These are phyloP conservation scores for Endomychus coccineus DNA, from an alignment of 2,888 invertebrate genomes.

Conservation along the genomic window DNA sequence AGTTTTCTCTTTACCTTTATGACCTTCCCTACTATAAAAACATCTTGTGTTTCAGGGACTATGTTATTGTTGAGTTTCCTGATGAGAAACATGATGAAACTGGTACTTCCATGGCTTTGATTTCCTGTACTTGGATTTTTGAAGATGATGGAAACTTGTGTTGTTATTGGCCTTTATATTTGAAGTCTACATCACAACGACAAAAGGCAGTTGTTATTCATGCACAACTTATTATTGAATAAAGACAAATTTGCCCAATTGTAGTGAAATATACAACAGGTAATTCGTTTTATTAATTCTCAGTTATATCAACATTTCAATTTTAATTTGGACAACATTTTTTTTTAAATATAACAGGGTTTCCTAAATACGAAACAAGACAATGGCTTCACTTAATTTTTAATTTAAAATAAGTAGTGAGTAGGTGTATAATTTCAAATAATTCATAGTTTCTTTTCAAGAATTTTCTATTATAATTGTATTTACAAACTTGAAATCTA, in stretches of 20 bases:
- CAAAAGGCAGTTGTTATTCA: constrained; percentile 2
- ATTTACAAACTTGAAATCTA: too few relatives aligned
- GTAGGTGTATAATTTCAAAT: too few relatives aligned
- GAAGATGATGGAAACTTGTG: constrained; percentile 5
- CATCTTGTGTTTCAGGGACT: constrained; percentile 7
- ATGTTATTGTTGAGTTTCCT: constrained; percentile 7
- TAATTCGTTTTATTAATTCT: neutral
- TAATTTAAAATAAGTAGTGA: too few relatives aligned
- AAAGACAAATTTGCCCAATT: neutral
- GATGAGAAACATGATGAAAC: constrained; percentile 1
- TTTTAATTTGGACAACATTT: too few relatives aligned
- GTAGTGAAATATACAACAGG: neutral
- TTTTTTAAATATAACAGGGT: too few relatives aligned
- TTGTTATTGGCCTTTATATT: constrained; percentile 5
- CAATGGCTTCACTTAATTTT: too few relatives aligned
- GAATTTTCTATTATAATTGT: too few relatives aligned
- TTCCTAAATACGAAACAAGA: too few relatives aligned
- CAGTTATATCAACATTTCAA: neutral
- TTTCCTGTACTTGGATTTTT: constrained; percentile 5
- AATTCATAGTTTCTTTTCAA: too few relatives aligned
- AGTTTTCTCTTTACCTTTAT: neutral
- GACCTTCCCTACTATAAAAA: constrained; percentile 1
- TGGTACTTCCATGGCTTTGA: constrained; percentile 4
- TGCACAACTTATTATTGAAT: neutral
- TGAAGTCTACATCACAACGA: constrained; percentile 4